Base-by-base conservation (phyloP, 2,888 invertebrate species). In the Callimorpha dominula region DNA sequence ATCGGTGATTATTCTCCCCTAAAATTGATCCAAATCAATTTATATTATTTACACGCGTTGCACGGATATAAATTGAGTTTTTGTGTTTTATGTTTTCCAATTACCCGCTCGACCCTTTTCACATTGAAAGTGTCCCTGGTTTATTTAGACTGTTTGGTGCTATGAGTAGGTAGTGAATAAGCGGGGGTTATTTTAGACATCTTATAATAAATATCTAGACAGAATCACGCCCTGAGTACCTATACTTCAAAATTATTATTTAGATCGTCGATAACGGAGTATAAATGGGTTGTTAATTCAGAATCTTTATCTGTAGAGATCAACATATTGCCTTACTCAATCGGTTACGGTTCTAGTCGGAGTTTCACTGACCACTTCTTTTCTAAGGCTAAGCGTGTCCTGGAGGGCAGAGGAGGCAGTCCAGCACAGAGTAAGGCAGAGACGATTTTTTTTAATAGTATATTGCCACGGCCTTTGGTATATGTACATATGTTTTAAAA, bases 1-100 rank as follows among this genome's bases (percentile, higher is more conserved):
- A 72, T 78, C 80, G 86, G 85, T 88, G 89, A 92, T 93, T 91
- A 92, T 91, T 89, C 87, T 84, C 80, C 81, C 72, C 83, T 85
- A 81, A 87, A 88, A 89, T 89, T 89, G 89, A 89, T 90, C 90
- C 85, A 85, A 88, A 88, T 89, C 90, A 90, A 91, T 91, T 88
- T 89, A 85, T 85, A 86, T 87, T 86, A 88, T 85, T 84, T 82
- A 85, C 86, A 86, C 84, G 80, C 82, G 81, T 81, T 82, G 79
- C 83, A 77, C 82, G 82, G 82, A 85, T 84, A 86, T 86, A 87
- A 89, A 90, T 89, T 88, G 87, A 85, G 86, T 88, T 91, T 86
- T 90, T 89, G 88, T 87, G 83, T 87, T 87, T 85, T 83, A 84
- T 87, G 86, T 86, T 85, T 87, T 87, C 83, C 88, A 89, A 90